Conservation (phyloP, 2,113 vertebrate genomes). For the Hipposideros armiger region DNA sequence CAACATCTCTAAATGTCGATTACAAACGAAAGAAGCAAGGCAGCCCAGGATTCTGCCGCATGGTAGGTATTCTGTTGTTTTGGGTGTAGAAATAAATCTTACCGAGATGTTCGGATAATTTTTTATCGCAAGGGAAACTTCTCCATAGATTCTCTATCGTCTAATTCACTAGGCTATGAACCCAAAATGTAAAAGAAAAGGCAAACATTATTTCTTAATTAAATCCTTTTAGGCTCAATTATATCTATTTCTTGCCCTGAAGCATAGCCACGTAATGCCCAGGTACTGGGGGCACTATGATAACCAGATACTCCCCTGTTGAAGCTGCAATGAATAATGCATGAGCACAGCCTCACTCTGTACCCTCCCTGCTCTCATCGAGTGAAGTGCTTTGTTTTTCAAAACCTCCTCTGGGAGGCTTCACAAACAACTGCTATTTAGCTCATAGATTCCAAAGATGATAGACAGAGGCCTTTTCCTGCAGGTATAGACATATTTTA, state of each 20-base stretch:
- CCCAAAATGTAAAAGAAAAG: constrained; percentile 26
- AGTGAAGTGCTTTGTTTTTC: constrained; percentile 78
- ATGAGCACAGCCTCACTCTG: neutral
- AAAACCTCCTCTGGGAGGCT: constrained; percentile 73
- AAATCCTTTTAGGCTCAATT: constrained; percentile 39
- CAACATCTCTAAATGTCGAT: neutral
- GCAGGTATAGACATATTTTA: constrained; percentile 18
- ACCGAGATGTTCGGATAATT: neutral
- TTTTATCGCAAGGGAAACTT: constrained; percentile 45
- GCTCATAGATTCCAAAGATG: constrained; percentile 70
- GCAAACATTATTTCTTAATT: neutral
- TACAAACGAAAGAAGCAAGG: neutral
- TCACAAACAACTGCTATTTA: constrained; percentile 73
- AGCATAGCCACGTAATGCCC: neutral
- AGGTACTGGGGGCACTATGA: neutral
- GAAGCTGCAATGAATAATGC: constrained; percentile 42
- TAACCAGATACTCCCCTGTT: neutral
- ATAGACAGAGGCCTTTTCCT: constrained; percentile 70
- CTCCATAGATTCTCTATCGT: constrained; percentile 4
- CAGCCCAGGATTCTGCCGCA: neutral
- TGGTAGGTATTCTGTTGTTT: neutral
- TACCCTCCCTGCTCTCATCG: constrained; percentile 16
- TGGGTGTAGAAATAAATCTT: constrained; percentile 6
- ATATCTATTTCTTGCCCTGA: neutral
- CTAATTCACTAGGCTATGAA: neutral